Conservation (phyloP, 2,888 invertebrate species). For the Acleris laterana region DNA sequence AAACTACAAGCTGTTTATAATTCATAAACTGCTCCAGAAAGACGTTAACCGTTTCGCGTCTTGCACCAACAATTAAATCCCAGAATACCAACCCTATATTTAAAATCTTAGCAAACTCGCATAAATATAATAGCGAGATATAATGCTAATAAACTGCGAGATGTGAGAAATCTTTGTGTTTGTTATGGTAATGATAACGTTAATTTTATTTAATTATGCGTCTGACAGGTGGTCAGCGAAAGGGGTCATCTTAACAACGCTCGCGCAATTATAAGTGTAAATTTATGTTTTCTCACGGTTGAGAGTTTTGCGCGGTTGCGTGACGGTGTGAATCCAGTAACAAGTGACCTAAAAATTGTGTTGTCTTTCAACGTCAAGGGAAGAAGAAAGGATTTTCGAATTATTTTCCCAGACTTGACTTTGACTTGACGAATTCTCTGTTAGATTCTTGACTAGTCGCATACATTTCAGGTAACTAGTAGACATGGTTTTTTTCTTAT, state of each 20-base stretch:
- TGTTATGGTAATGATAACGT: conserved; percentile 51
- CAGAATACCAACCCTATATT: conserved; percentile 3
- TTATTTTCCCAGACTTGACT: no score
- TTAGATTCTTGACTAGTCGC: no score
- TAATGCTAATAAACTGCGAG: conserved; percentile 57
- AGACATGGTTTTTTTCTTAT: no score
- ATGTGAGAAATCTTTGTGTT: conserved; percentile 53
- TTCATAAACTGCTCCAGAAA: conserved; percentile 3
- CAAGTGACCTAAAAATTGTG: no score
- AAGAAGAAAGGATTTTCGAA: no score
- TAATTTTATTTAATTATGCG: conserved; percentile 50
- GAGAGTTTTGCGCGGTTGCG: conserved; percentile 16
- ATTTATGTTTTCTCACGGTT: conserved; percentile 59
- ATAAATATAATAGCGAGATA: conserved; percentile 43
- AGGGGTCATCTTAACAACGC: conserved; percentile 62
- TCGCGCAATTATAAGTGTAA: conserved; percentile 63
- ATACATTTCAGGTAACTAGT: no score
- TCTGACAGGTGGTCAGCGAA: conserved; percentile 72
- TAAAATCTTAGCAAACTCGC: conserved; percentile 12
- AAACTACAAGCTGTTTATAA: neutral
- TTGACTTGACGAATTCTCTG: no score
- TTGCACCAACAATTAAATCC: conserved; percentile 31
- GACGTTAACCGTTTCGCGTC: conserved; percentile 24
- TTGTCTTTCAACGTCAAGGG: no score
- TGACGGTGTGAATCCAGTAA: neutral